Evolutionary conservation across 2,888 invertebrate species (phyloP).

Genomic region (Cheilosia soror): DNA sequence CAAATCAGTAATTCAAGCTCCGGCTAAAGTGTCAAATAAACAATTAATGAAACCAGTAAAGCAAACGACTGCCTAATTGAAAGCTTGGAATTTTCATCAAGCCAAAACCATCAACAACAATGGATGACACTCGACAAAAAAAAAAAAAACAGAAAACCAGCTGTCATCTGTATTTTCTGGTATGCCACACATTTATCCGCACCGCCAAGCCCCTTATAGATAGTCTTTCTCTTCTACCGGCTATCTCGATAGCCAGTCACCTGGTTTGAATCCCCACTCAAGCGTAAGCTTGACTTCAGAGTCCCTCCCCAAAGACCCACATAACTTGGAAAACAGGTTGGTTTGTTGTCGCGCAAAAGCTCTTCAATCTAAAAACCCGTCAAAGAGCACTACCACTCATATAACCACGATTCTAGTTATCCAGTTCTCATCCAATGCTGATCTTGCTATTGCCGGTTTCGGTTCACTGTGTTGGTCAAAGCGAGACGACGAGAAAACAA

Average conservation of each 20-base stretch:
- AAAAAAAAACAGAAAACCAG: slow-evolving; percentile 9
- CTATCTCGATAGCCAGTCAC: slow-evolving; percentile 40
- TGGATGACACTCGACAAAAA: slow-evolving; percentile 60
- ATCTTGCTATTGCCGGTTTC: slow-evolving; percentile 45
- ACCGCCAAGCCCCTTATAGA: slow-evolving; percentile 13
- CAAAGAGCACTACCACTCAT: slow-evolving; percentile 43
- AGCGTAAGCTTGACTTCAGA: slow-evolving; percentile 27
- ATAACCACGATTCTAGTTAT: slow-evolving; percentile 23
- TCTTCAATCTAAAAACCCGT: slow-evolving; percentile 51
- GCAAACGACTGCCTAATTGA: slow-evolving; percentile 29
- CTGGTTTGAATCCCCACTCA: slow-evolving; percentile 36
- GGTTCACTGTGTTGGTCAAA: slow-evolving; percentile 22
- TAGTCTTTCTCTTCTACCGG: slow-evolving; percentile 9
- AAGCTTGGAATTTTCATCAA: slow-evolving; percentile 54
- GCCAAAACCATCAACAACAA: slow-evolving; percentile 53
- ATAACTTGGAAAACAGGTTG: slow-evolving; percentile 52
- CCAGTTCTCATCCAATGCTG: slow-evolving; percentile 56
- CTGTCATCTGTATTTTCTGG: slow-evolving; percentile 46
- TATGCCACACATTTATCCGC: slow-evolving; percentile 22
- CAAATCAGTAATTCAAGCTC: slow-evolving; percentile 44
- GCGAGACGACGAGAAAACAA: slow-evolving; percentile 42
- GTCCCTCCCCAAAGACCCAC: slow-evolving; percentile 54
- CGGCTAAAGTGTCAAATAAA: slow-evolving; percentile 50
- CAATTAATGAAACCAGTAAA: slow-evolving; percentile 45
- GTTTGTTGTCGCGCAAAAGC: slow-evolving; percentile 58